phyloP scores from a whole-genome alignment of 2,113 vertebrate species.

The Cygnus atratus region DNA sequence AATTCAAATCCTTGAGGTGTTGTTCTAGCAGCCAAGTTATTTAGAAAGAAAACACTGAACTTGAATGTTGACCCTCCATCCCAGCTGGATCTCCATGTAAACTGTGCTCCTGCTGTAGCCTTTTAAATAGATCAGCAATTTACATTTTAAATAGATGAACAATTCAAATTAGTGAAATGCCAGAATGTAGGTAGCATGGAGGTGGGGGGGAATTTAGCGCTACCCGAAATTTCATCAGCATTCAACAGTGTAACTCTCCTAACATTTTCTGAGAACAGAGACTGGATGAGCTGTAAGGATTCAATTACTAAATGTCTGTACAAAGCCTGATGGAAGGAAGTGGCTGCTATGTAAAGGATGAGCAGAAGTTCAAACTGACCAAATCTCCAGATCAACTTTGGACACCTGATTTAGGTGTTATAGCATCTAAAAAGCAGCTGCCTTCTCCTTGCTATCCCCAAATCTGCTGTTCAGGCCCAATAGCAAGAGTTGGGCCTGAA shows the following conservation, averaged over 20 bases:
- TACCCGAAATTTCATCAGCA: slow-evolving; percentile 27
- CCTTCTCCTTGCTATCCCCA: neutral
- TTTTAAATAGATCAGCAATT: slow-evolving; percentile 71
- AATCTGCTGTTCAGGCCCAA: neutral
- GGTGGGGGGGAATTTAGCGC: neutral
- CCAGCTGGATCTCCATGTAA: slow-evolving; percentile 66
- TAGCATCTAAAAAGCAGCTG: neutral
- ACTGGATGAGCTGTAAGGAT: neutral
- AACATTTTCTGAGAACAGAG: neutral
- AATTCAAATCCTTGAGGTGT: slow-evolving; percentile 70
- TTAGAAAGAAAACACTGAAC: slow-evolving; percentile 70
- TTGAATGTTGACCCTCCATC: slow-evolving; percentile 64
- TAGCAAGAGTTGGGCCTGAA: neutral
- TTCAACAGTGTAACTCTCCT: neutral
- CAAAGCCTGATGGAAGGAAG: neutral
- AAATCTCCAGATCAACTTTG: neutral
- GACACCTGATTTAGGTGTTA: neutral
- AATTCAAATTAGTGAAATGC: slow-evolving; percentile 56
- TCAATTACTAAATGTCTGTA: neutral
- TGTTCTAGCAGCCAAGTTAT: slow-evolving; percentile 63
- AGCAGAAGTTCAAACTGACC: neutral
- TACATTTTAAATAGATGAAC: slow-evolving; percentile 69
- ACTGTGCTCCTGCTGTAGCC: slow-evolving; percentile 65
- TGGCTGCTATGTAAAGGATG: fast-evolving
- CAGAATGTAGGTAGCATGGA: slow-evolving; percentile 27